Evolutionary conservation across 2,888 invertebrate genomes (phyloP), one percentile per base, ranked within the genome.

Genomic region (Cataglyphis rosenhaueri): DNA sequence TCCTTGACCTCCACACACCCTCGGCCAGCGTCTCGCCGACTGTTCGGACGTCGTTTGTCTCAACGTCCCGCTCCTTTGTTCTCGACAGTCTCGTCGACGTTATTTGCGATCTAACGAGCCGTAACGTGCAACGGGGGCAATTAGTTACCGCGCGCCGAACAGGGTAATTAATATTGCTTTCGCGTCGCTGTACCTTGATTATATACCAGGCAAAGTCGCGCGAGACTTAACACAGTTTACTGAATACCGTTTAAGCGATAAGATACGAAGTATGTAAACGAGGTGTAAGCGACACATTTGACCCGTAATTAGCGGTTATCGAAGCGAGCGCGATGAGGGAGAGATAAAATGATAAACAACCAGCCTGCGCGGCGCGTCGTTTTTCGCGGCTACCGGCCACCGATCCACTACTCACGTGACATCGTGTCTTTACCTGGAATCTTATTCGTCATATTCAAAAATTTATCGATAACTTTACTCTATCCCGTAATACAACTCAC

Each of bases 251-350:
- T 68, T 29, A 52, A 61, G 66, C 87, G 90, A 89, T 90, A 88
- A 88, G 89, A 89, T 89, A 89, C 83, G 76, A 75, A 74, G 83
- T 88, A 86, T 90, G 88, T 89, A 88, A 89, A 89, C 87, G 88
- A 88, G 88, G 90, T 91, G 92, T 90, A 89, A 90, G 91, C 91
- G 92, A 92, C 92, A 91, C 25, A 25, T 90, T 91, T 89, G 90
- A 87, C 87, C 90, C 90, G 90, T 92, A 92, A 92, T 92, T 92
- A 92, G 90, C 88, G 87, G 89, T 87, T 86, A 88, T 86, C 86
- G 87, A 81, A 68, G 83, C 84, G 38, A 35, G 83, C 88, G 84
- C 84, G 88, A 90, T 87, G 89, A 87, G 78, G 85, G 78, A 73
- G 84, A 86, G 85, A 86, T 85, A 85, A 74, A 79, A 76, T 70